Base-by-base conservation (phyloP, 2,888 invertebrate genomes). In the Asteroscopus sphinx region DNA sequence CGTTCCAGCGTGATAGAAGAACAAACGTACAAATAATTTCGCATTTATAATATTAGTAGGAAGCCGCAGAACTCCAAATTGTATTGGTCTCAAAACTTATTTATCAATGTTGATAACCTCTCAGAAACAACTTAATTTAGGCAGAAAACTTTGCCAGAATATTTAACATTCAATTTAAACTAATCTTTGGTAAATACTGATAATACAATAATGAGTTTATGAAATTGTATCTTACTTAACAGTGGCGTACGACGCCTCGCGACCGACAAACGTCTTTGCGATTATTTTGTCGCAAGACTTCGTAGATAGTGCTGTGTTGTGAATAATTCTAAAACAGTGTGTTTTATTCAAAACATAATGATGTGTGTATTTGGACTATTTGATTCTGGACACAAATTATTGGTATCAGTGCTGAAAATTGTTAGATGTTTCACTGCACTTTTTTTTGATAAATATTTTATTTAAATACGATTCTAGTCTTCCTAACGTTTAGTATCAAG, bases 201-300 rank as follows among this genome's bases (percentile, higher is more conserved):
- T 77, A 71, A 56, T 47, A 35, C 42, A 41, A 8, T 49, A 57
- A 59, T 62, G 48, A 60, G 41, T 58, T n/a, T 66, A 54, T 59
- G 56, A 62, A n/a, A 62, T 52, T 41, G 51, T 61, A 61, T 49
- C 41, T 71, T 51, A 72, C 53, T 53, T 52, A 68, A 53, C 80
- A 87, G 87, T 87, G 60, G 45, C 44, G 54, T 37, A 48, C 65
- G 66, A 48, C 56, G 55, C 75, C 70, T 64, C 65, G 75, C 56
- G 60, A 56, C 39, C 49, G 46, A 41, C 39, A 60, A 70, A 79
- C 68, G 63, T 82, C 75, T 55, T 59, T 58, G 36, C 46, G 30
- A 16, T 56, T 49, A 8, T 39, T 39, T 59, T 39, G 37, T 57
- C 56, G 55, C 45, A 30, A 7, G n/a, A 16, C 9, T 21, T 1